Evolutionary conservation across 2,113 vertebrate genomes (phyloP), one percentile per base, ranked within the genome.

Genomic region (Labeo rohita): DNA sequence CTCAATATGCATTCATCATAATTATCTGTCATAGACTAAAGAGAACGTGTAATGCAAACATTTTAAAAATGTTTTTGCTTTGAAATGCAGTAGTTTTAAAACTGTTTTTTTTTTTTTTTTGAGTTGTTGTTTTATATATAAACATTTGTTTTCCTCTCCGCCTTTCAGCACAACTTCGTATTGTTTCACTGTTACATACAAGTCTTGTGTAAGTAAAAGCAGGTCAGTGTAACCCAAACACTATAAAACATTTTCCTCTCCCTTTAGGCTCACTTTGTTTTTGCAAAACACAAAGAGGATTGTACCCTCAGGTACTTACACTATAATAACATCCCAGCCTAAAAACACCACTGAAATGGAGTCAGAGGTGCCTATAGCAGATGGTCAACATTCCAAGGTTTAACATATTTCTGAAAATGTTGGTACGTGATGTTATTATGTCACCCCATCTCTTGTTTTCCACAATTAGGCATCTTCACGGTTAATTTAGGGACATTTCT

Each of bases 281-380:
- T 39, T 66, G 52, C 70, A 50, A 81, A 79, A 65, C 50, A 79
- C 52, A 87, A 74, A 82, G 66, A 85, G 73, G 52, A 72, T 59
- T 59, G 36, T 23, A 18, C 61, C 85, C 66, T 5, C 6, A 85
- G 83, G 73, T 65, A 39, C 34, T 65, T 61, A 8, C 23, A 85
- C 81, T 87, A 85, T 83, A 47, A 89, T 66, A 45, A 77, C 47
- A 85, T 59, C 61, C 47, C 15, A 81, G 18, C 28, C 65, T 66
- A 73, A 81, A 83, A 59, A 11, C 45, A 63, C 61, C 21, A 63
- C 10, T 18, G 21, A 70, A 66, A 75, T 77, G 21, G 39, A 81
- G 34, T 54, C 65, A 63, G 56, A 85, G 65, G 75, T 65, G 75
- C 74, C 23, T 68, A 45, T 43, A 36, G 54, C 84, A 82, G 84